A percentile compares a stretch with the other conserved stretches of the same genome.
Conservation (phyloP, 2,888 invertebrate species). For the Protodeltote pygarga region DNA sequence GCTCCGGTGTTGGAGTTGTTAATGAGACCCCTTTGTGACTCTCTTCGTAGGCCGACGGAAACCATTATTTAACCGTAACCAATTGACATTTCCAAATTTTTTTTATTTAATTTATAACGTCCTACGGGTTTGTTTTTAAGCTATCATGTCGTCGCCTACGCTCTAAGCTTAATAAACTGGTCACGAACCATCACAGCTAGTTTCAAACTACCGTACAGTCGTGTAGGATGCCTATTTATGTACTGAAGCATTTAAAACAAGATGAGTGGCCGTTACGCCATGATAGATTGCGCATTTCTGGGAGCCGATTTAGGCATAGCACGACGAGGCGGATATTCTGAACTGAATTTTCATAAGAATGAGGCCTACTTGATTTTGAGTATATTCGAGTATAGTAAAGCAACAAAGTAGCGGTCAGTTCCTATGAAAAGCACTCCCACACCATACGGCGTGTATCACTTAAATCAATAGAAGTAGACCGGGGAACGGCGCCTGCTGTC, state of each 20-base stretch:
- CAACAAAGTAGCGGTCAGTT: slow-evolving; percentile 41
- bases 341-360: slow-evolving; percentile 5
- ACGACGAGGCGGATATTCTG: slow-evolving; percentile 12
- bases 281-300: slow-evolving; percentile 42
- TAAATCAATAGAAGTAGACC: slow-evolving; percentile 49
- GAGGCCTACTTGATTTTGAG: slow-evolving; percentile 6
- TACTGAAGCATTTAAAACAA: slow-evolving; percentile 43
- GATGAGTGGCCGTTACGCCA: slow-evolving; percentile 32
- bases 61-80: slow-evolving; percentile 78
- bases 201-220: slow-evolving; percentile 38
- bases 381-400: slow-evolving; percentile 36
- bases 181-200: slow-evolving; percentile 40
- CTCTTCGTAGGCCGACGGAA: slow-evolving; percentile 71
- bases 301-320: slow-evolving; percentile 22
- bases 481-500: slow-evolving; percentile 69
- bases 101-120: slow-evolving; percentile 60
- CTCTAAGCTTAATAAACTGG: slow-evolving; percentile 47
- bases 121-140: slow-evolving; percentile 63
- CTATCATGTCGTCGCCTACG: slow-evolving; percentile 65
- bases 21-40: slow-evolving; percentile 79
- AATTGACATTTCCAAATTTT: slow-evolving; percentile 72
- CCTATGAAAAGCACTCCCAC: slow-evolving; percentile 50
- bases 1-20: slow-evolving; percentile 76
- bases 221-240: slow-evolving; percentile 44
- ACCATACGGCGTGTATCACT: slow-evolving; percentile 42